Conservation (phyloP, 2,888 invertebrate species). For the Acanthosepion pharaonis region DNA sequence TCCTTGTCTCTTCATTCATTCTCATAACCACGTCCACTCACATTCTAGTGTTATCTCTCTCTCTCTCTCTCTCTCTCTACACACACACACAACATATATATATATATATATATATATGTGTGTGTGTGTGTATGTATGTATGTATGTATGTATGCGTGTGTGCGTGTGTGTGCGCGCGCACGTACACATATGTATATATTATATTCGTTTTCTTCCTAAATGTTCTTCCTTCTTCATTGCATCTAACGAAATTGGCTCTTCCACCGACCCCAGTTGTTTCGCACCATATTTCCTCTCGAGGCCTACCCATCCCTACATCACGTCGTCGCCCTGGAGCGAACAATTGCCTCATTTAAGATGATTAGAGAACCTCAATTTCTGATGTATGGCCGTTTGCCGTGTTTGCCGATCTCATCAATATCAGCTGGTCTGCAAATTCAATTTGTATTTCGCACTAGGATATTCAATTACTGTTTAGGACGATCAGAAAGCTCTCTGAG, state of each 20-base stretch:
- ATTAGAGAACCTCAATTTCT: conserved; percentile 43
- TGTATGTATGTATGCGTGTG: too few species aligned
- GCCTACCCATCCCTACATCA: conserved; percentile 4
- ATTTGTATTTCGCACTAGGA: conserved; percentile 38
- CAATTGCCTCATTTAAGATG: conserved; percentile 45
- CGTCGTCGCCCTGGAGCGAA: conserved; percentile 39
- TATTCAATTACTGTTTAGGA: conserved; percentile 42
- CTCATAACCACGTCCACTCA: too few species aligned
- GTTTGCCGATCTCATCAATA: conserved; percentile 44
- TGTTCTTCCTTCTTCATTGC: background rate
- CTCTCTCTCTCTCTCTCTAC: too few species aligned
- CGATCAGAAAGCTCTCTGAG: conserved; percentile 37
- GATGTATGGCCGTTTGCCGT: conserved; percentile 37
- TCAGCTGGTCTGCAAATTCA: conserved; percentile 43
- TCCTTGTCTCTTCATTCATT: too few species aligned
- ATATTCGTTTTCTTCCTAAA: background rate
- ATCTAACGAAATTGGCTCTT: background rate
- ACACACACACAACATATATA: too few species aligned
- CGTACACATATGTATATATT: background rate
- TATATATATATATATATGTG: too few species aligned
- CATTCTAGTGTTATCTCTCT: too few species aligned
- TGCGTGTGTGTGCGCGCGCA: too few species aligned
- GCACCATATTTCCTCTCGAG: background rate
- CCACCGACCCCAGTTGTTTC: background rate
- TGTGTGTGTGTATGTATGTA: too few species aligned